These are phyloP conservation scores for Carettochelys insculpta DNA, from an alignment of 2,113 vertebrate species.

Conservation along the genomic window DNA sequence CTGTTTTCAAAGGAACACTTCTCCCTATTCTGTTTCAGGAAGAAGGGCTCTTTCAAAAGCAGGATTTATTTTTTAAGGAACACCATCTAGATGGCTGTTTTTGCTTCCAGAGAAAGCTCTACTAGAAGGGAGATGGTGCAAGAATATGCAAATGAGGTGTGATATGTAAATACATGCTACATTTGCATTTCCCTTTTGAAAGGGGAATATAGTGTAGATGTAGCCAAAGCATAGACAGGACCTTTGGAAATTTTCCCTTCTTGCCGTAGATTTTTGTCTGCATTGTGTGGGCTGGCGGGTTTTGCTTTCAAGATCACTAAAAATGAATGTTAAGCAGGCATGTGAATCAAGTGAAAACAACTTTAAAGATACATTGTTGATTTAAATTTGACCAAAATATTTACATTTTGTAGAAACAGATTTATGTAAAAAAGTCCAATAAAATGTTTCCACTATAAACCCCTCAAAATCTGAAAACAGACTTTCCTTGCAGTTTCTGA, in stretches of 20 bases:
- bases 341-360: neutral
- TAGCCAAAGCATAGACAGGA: too few relatives aligned
- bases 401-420: neutral
- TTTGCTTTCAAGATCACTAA: neutral
- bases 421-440: neutral
- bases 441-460: neutral
- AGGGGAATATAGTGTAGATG: too few relatives aligned
- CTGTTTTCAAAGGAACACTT: too few relatives aligned
- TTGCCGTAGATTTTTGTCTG: neutral
- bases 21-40: too few relatives aligned
- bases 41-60: too few relatives aligned
- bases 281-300: neutral
- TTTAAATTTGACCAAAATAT: neutral
- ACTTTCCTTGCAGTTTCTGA: conserved; percentile 6
- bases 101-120: too few relatives aligned
- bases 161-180: too few relatives aligned
- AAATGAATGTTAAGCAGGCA: neutral
- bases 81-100: too few relatives aligned
- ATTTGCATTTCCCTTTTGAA: too few relatives aligned
- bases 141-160: too few relatives aligned
- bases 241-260: neutral
- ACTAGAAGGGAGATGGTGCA: too few relatives aligned
- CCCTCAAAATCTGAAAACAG: neutral
- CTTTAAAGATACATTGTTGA: neutral
- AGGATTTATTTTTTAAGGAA: too few relatives aligned